Base-by-base conservation (phyloP, 2,888 invertebrate species). In the Diadegma fenestrale region DNA sequence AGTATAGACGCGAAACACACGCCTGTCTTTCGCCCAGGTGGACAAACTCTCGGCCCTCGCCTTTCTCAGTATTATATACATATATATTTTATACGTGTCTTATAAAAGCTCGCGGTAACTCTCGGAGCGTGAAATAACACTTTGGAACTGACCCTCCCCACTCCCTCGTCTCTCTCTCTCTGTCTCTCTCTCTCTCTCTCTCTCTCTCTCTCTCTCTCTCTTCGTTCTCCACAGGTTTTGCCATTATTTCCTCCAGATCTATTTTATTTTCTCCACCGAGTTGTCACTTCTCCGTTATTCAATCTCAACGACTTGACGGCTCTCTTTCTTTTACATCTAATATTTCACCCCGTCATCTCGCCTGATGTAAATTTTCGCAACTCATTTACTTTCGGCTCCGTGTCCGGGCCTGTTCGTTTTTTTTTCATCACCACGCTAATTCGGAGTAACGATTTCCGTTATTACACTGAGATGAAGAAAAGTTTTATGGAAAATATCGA, bases 61-160 rank as follows among this genome's bases (percentile, higher is more conserved):
- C 63, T 1, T 45, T 33, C 30, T 2, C 63, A 45, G n/a, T n/a
- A n/a, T n/a, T n/a, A n/a, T n/a, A 45, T 61, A 45, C 19, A 63
- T 63, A 63, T 43, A 26, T 22, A 72, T 37, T 19, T 58, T 41
- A 26, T 17, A 72, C 19, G 12, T 58, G 22, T 26, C 30, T 5
- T 26, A 58, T 51, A 51, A 45, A 76, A 63, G 75, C 41, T 63
- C 72, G 66, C 61, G 82, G 58, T 82, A 84, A 71, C 82, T 87
- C 85, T 72, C 80, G 63, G 71, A 87, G 87, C 88, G 88, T 89
- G 87, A 89, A 90, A 89, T 88, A 88, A 88, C 81, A 48, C 73
- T 80, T 37, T 72, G 78, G 43, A 79, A 69, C 54, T 68, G 66
- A 30, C 75, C 75, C 37, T 81, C 77, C 43, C 63, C 43, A n/a